Base-by-base conservation (phyloP, 2,113 vertebrate species). In the Microcebus jonahi region DNA sequence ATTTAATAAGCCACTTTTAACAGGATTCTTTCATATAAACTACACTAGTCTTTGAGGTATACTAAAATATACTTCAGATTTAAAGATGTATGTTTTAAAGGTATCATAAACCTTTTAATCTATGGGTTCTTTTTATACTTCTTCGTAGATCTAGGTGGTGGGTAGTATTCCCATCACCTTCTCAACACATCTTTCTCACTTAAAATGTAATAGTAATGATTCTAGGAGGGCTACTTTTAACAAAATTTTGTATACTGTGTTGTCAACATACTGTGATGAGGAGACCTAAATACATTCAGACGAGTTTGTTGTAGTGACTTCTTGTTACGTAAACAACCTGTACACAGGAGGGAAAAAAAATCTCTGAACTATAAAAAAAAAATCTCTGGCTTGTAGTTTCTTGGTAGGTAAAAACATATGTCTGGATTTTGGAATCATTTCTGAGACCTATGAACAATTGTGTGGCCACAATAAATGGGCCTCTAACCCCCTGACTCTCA, bases 11-110 rank as follows among this genome's bases (percentile, higher is more conserved):
- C 50, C n/a, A 45, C 15, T n/a, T 79, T 65, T 65, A 57, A 65
- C 29, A 61, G 34, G 39, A 73, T 92, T 94, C 57, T 88, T 97
- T 95, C 59, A 83, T 83, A 71, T 14, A 39, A 95, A 39, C 31
- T 80, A 50, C 3, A 13, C 8, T 63, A 14, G 1, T 59, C 68
- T 96, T 92, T 59, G 15, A 91, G 50, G 29, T 42, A 8, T 39
- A 39, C 76, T 90, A n/a, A 96, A 91, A 86, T 55, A 81, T 6
- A 88, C 59, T 36, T 71, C 45, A 83, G 42, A 55, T 68, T 39
- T 92, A 84, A 88, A 94, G n/a, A 59, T 50, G 77, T 0, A 25
- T 12, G 88, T 63, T 48, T 71, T 73, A 68, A 96, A 84, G 34
- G 34, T 55, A 71, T 39, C 57, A 61, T 45, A 59, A 90, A 65